Evolutionary conservation across 1,140 invertebrate species (phyloP), one percentile per base, ranked within the genome.

Genomic region (Orussus abietinus): DNA sequence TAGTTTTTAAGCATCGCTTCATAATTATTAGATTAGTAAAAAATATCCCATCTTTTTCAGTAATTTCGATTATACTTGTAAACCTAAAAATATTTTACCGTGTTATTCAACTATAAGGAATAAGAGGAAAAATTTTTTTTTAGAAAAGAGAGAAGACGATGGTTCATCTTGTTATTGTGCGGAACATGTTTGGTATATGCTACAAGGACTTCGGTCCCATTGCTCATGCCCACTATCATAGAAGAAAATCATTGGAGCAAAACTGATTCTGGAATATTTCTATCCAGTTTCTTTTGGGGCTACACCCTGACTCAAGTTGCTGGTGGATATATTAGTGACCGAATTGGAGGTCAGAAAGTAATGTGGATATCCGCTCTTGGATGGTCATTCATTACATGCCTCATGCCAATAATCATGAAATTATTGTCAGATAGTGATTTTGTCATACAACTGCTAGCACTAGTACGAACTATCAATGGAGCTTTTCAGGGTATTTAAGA

Each of bases 271-370:
- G 84, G 85, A 3, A 80, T 80, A 2, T 80, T 87, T 30, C 55
- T 88, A 6, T 85, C 84, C 4, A 81, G 81, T 18, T 88, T 88
- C 56, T 88, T 88, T 55, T 88, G 85, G 83, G 85, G 85, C 34
- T 88, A 88, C 49, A 83, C 80, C 1, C 57, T 85, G 31, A 87
- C 85, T 0, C 85, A 87, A 64, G 78, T 87, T 70, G 60, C 83
- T 32, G 83, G 82, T 31, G 84, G 84, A 9, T 82, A 84, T 53
- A 63, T 84, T 7, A 84, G 82, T 46, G 85, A 87, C 59, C 68
- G 72, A 26, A 75, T 83, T 42, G 84, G 84, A 15, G 85, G 84
- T 0, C 83, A 85, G 56, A 74, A 77, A 41, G 78, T 87, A 7
- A 74, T 88, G 29, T 74, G 77, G 19, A 73, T 77, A 21, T 77